Evolutionary conservation across 1,140 invertebrate genomes (phyloP).

Genomic region (Pectinophora gossypiella): DNA sequence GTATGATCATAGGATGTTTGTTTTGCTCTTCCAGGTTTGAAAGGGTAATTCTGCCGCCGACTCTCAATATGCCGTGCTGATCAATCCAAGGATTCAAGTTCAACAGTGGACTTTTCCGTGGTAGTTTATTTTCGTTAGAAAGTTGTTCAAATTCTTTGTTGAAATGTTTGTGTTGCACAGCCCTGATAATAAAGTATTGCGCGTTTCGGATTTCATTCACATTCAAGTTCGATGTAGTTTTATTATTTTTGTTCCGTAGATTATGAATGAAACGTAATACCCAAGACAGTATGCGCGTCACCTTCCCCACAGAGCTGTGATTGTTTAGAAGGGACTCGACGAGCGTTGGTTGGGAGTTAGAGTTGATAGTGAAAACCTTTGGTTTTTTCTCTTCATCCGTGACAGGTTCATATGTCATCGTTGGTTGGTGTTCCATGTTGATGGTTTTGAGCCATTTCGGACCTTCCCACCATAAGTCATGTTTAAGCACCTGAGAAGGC

Average conservation of each 20-base stretch:
- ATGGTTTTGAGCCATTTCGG: neutral
- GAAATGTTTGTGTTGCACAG: slow-evolving; percentile 18
- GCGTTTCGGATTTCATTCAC: slow-evolving; percentile 18
- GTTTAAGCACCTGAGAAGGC: neutral
- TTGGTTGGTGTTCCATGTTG: neutral
- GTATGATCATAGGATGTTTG: slow-evolving; percentile 31
- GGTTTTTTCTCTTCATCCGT: neutral
- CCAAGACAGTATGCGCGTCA: neutral
- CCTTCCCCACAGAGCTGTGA: neutral
- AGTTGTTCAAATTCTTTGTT: slow-evolving; percentile 1
- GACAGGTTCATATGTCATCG: neutral
- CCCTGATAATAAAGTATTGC: slow-evolving; percentile 21
- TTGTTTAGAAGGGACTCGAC: neutral
- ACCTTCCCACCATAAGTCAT: neutral
- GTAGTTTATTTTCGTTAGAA: slow-evolving; percentile 12
- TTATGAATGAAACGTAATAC: neutral
- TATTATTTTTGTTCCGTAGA: neutral
- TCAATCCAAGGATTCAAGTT: slow-evolving; percentile 25
- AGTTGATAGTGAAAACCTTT: neutral
- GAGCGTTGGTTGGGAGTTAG: neutral
- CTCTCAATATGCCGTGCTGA: slow-evolving; percentile 24
- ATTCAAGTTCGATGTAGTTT: neutral
- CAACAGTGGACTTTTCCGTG: slow-evolving; percentile 21
- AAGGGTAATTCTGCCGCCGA: slow-evolving; percentile 34
- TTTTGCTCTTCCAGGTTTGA: slow-evolving; percentile 11